Evolutionary conservation across 1,140 invertebrate species (phyloP), one percentile per base, ranked within the genome.

Genomic region (Rhopalosiphum maidis): DNA sequence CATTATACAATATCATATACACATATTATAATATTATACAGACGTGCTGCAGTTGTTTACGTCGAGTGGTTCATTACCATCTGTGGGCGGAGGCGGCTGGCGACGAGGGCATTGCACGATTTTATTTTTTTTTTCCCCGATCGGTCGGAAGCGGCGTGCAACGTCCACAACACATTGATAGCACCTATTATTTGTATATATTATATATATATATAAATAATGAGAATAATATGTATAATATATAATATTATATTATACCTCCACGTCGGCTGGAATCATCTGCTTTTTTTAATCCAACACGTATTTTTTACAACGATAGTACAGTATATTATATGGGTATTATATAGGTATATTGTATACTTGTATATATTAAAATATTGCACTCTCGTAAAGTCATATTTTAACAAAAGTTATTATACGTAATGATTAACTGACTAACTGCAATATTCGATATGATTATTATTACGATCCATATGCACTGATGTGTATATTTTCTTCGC

Each of bases 1-100:
- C 86, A 87, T 54, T 54, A 54, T 68, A n/a, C 25, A n/a, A 25
- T n/a, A 77, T 77, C n/a, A 18, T 35, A n/a, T 35, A n/a, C 30
- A n/a, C 60, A 18, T 68, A 68, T 68, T n/a, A 77, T n/a, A n/a
- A 68, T 68, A 43, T 46, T 86, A 86, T n/a, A 87, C 25, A 48
- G 11, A n/a, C 46, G 43, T n/a, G 30, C 43, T 87, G 30, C n/a
- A 43, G 43, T 87, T 85, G 25, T 87, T 48, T 87, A 48, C 86
- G 46, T 87, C 43, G 18, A 87, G 46, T 87, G 43, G 86, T 87
- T 87, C 86, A 87, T 87, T 87, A 87, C 46, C 86, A 87, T 87
- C 86, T 87, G 86, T 87, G 86, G 86, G 86, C 86, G 43, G 43
- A 46, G 30, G 83, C 37, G 83, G 41, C 83, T 43, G 30, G 30